Base-by-base conservation (phyloP, 2,797 vertebrate genomes). In the Pyrocephalus nanus region DNA sequence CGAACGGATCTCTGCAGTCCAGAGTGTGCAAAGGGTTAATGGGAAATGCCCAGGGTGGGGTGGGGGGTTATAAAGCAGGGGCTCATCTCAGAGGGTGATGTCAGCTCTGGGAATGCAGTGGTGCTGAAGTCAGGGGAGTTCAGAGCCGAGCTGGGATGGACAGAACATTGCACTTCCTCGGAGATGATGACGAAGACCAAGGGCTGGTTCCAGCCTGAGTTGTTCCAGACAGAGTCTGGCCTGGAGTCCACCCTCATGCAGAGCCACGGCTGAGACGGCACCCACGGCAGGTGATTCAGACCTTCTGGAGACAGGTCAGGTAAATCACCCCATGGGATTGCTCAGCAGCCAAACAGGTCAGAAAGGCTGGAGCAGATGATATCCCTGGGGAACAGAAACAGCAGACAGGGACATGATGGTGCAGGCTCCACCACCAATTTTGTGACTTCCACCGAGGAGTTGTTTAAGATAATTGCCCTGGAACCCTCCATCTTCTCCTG, bases 201-300 rank as follows among this genome's bases (percentile, higher is more conserved):
- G 86, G 92, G 86, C 86, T 90, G 90, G 50, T 47, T 65, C 32
- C 64, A 32, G 22, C 72, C 58, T 23, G 17, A 62, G 72, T 2
- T 82, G 81, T 55, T 48, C 12, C 48, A 85, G 88, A 48, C 92
- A 67, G 86, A 23, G 92, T 88, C 88, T 94, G 53, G 70, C 88
- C 88, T 57, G 0, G 23, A 8, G 83, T 92, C 76, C 95, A 16
- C 76, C 23, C 84, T 45, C 21, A n/a, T 74, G 26, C 62, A 8
- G 36, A 57, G 90, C 19, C 78, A 27, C 1, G 15, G 73, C 60
- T 43, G 18, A n/a, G 83, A 86, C 66, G 51, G 79, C 73, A 76
- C 50, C 66, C 80, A 32, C 38, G 4, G 83, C 13, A 47, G 55
- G 27, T 95, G 96, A 94, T 16, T 96, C 95, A 95, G 72, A 40